Percentiles rank a stretch among this genome's conserved stretches.
Evolutionary conservation across 64 coral and sea anemone species (phyloP).

Genomic region (Pocillopora damicornis): DNA sequence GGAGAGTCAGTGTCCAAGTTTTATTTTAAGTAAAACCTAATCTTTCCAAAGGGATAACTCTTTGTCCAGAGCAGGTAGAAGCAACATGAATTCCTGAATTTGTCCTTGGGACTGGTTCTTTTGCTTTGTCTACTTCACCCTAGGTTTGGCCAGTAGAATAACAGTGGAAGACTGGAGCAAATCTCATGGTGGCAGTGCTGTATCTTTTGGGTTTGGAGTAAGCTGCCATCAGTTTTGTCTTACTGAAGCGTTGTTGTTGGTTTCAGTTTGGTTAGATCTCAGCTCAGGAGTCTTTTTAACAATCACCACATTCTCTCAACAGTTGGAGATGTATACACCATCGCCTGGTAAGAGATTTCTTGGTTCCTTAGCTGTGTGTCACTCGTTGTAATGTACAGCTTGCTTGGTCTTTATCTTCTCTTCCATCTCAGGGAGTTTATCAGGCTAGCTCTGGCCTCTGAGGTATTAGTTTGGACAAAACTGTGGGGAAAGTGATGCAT

Average conservation of each 20-base stretch:
- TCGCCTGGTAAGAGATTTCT: neutral
- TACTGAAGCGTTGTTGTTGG: slow-evolving; percentile 4
- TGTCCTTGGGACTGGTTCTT: too few species aligned
- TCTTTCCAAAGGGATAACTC: neutral
- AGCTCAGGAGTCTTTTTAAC: slow-evolving; percentile 23
- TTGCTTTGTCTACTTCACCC: neutral
- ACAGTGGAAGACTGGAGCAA: neutral
- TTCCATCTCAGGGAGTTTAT: neutral
- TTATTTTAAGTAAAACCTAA: neutral
- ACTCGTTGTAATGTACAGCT: neutral
- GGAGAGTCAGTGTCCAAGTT: too few species aligned
- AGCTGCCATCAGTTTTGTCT: slow-evolving; percentile 16
- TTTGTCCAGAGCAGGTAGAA: neutral
- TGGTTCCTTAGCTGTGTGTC: neutral
- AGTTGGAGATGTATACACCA: too few species aligned
- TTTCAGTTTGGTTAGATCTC: slow-evolving; percentile 20
- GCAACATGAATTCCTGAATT: neutral
- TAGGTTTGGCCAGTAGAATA: neutral
- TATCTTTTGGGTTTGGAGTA: neutral
- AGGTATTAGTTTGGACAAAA: slow-evolving; percentile 9
- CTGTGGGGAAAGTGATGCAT: neutral
- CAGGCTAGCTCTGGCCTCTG: neutral
- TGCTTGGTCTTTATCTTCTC: neutral
- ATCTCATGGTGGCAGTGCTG: neutral
- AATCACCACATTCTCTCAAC: slow-evolving; percentile 16